Evolutionary conservation across 2,888 invertebrate species (phyloP), one percentile per base, ranked within the genome.

Genomic region (Fabriciana adippe): DNA sequence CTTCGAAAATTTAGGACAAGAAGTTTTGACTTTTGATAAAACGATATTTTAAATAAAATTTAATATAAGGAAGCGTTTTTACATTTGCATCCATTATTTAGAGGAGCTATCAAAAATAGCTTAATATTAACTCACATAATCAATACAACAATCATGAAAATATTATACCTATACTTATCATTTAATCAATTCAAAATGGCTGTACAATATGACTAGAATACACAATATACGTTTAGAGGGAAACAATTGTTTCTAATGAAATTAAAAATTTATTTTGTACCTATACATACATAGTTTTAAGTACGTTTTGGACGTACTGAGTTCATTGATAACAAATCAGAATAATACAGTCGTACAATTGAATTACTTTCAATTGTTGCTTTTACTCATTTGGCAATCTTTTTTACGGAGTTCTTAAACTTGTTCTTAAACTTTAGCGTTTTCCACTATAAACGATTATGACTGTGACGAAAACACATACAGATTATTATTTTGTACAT

Each of bases 181-280:
- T 74, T 83, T 82, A 84, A 73, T 77, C 71, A 75, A 84, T 83
- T 86, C 79, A 81, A 85, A 86, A 84, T 84, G 78, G 82, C 89
- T 92, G 91, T 91, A 92, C 91, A 91, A 81, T 86, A 88, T 83
- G 85, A 87, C 89, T 92, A 91, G 89, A 86, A 84, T 88, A 90
- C 85, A 88, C 86, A 85, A 82, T 86, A 64, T 72, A 86, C 82
- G 79, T 75, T 81, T 82, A 82, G 80, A 74, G 74, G 78, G 77
- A 85, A 87, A 84, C 80, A 78, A 84, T 80, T 77, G 74, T 66
- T 63, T 64, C 50, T 78, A 74, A 75, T 78, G 81, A 82, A 84
- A 85, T 81, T 82, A 86, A 83, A 86, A 85, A 74, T 80, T 85
- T 89, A 88, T 75, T 87, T 87, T 87, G 83, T 88, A 88, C 82